Conservation (phyloP, 2,888 invertebrate species). For the Strigamia crassipes region DNA sequence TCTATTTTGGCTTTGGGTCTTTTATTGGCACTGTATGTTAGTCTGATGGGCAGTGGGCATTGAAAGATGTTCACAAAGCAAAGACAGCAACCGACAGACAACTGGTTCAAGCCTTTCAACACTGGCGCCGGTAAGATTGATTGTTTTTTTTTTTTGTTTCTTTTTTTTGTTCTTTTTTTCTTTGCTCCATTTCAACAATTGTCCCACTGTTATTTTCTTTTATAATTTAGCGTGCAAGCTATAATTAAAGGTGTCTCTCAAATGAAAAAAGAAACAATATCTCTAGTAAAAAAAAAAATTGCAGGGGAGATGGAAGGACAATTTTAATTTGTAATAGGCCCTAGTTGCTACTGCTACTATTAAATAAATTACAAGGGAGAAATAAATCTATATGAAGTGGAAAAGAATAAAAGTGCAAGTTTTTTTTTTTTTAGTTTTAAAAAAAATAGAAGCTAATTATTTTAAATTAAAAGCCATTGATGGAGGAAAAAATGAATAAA, state of each 20-base stretch:
- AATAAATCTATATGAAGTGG: background rate
- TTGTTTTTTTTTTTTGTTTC: background rate
- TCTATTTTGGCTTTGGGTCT: background rate
- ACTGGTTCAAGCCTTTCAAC: constrained; percentile 4
- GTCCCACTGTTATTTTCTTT: constrained; percentile 8
- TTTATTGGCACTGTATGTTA: background rate
- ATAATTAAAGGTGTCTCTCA: background rate
- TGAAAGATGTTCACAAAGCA: constrained; percentile 10
- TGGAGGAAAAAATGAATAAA: background rate
- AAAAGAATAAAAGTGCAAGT: background rate
- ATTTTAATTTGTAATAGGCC: constrained; percentile 10
- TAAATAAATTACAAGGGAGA: constrained; percentile 10
- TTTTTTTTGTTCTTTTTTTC: background rate
- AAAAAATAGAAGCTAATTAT: background rate
- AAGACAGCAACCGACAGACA: background rate
- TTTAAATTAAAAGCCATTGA: background rate
- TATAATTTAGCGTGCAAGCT: background rate
- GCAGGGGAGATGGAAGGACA: background rate
- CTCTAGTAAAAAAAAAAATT: background rate
- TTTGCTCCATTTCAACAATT: background rate
- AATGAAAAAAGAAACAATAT: constrained; percentile 10
- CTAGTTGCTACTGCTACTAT: background rate
- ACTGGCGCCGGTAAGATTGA: constrained; percentile 10
- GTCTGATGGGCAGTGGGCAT: constrained; percentile 10
- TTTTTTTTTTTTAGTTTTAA: background rate